phyloP scores from a whole-genome alignment of 2,888 invertebrate species.

The Mythimna impura region DNA sequence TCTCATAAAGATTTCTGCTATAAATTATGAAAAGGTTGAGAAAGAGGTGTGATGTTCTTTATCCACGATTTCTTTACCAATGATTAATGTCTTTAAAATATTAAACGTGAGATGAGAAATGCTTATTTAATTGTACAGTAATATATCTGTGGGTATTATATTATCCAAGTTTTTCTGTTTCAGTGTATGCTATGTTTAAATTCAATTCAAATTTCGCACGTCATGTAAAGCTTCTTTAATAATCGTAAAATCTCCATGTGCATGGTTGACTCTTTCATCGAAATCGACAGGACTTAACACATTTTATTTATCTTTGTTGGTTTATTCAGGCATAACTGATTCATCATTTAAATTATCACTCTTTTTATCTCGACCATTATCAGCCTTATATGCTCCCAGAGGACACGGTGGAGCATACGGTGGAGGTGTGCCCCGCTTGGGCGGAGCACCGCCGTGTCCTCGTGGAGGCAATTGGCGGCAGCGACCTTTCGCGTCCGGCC shows the following conservation, averaged over 20 bases:
- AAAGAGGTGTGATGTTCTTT: constrained; percentile 30
- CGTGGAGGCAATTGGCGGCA: no score
- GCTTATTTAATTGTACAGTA: constrained; percentile 60
- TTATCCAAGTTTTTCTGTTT: constrained; percentile 28
- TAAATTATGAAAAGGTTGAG: constrained; percentile 58
- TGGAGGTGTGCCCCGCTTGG: no score
- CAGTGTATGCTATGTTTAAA: constrained; percentile 31
- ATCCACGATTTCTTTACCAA: constrained; percentile 49
- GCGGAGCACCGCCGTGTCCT: no score
- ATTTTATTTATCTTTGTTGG: neutral
- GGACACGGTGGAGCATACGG: no score
- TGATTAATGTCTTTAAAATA: constrained; percentile 62
- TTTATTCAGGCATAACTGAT: neutral
- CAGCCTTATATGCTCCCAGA: neutral
- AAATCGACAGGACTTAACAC: constrained; percentile 1
- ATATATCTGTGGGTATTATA: constrained; percentile 45
- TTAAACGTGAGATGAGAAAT: constrained; percentile 57
- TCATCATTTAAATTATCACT: neutral
- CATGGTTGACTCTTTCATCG: constrained; percentile 12
- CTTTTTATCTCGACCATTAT: neutral
- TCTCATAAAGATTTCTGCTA: constrained; percentile 38
- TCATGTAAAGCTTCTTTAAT: constrained; percentile 1
- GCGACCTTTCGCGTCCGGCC: no score
- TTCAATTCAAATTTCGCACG: constrained; percentile 42
- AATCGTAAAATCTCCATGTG: constrained; percentile 25